A percentile compares a stretch with the other conserved stretches of the same genome.
Evolutionary conservation across 2,888 invertebrate genomes (phyloP).

Genomic region (Chironomus riparius): DNA sequence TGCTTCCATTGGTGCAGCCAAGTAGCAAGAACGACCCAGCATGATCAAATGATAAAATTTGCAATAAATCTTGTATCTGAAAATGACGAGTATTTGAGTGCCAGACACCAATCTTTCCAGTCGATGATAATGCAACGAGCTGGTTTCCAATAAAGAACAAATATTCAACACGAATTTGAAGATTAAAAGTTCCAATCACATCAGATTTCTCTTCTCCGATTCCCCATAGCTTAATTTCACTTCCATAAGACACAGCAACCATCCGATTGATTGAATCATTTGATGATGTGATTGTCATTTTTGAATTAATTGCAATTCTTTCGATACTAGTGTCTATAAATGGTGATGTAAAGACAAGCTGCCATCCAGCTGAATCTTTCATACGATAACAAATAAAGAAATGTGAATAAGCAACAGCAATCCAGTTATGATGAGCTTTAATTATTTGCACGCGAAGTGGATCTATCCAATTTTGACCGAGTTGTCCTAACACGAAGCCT

Average conservation of each 20-base stretch:
- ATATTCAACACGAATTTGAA: slow-evolving; percentile 88
- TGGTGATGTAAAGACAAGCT: slow-evolving; percentile 86
- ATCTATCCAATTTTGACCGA: slow-evolving; percentile 60
- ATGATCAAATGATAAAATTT: slow-evolving; percentile 92
- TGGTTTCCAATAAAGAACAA: slow-evolving; percentile 97
- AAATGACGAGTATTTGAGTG: slow-evolving; percentile 98
- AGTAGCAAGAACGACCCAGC: slow-evolving; percentile 91
- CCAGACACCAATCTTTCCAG: slow-evolving; percentile 92
- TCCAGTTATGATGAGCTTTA: slow-evolving; percentile 96
- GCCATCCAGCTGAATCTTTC: slow-evolving; percentile 96
- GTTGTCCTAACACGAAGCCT: slow-evolving; percentile 56
- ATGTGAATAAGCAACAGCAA: slow-evolving; percentile 92
- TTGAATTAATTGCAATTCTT: slow-evolving; percentile 79
- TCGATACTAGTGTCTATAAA: slow-evolving; percentile 84
- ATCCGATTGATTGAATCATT: slow-evolving; percentile 59
- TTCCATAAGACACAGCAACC: slow-evolving; percentile 73
- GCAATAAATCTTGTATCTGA: slow-evolving; percentile 94
- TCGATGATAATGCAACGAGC: slow-evolving; percentile 86
- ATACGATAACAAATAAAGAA: slow-evolving; percentile 90
- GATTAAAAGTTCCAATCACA: slow-evolving; percentile 79
- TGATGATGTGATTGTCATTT: slow-evolving; percentile 45
- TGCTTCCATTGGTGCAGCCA: slow-evolving; percentile 93
- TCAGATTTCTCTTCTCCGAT: slow-evolving; percentile 68
- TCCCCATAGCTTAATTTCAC: slow-evolving; percentile 68
- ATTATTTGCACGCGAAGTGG: slow-evolving; percentile 84